Evolutionary conservation across 2,888 invertebrate genomes (phyloP).

Genomic region (Andrena marginata): DNA sequence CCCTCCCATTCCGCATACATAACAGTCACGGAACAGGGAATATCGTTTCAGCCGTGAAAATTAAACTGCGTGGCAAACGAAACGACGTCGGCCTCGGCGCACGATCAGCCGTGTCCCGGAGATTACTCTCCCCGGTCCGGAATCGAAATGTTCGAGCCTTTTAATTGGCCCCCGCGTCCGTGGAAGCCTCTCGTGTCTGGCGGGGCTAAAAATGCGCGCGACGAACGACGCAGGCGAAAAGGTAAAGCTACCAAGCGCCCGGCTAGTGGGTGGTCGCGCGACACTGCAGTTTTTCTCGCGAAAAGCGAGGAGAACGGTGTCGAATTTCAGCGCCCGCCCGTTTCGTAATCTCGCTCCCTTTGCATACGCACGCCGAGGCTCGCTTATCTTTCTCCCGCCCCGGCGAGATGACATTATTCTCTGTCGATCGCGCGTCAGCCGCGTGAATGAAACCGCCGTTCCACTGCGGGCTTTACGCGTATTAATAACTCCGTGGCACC

Average conservation of each 20-base stretch:
- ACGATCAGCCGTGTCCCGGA: too few species aligned
- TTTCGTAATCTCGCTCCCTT: slow-evolving; percentile 48
- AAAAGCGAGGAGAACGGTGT: slow-evolving; percentile 38
- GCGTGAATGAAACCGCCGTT: slow-evolving; percentile 79
- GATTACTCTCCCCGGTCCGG: too few species aligned
- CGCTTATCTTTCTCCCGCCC: slow-evolving; percentile 15
- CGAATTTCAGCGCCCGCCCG: slow-evolving; percentile 61
- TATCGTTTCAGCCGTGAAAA: neutral
- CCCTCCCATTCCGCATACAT: slow-evolving; percentile 15
- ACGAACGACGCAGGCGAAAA: neutral
- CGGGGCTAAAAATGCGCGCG: slow-evolving; percentile 13
- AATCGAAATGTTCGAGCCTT: neutral
- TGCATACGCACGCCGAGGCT: slow-evolving; percentile 1
- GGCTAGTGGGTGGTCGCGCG: slow-evolving; percentile 11
- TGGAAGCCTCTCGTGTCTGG: neutral
- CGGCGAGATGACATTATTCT: slow-evolving; percentile 3
- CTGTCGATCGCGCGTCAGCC: slow-evolving; percentile 23
- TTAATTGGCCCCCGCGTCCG: neutral
- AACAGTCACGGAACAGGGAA: slow-evolving; percentile 41
- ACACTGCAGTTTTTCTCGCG: slow-evolving; percentile 26
- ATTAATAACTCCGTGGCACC: slow-evolving; percentile 84
- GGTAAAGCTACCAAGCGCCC: neutral
- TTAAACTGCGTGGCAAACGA: too few species aligned
- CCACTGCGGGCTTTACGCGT: slow-evolving; percentile 74
- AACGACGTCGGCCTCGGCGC: too few species aligned